These are phyloP conservation scores for Rhorus exstirpatorius DNA, from an alignment of 2,888 invertebrate genomes.

Conservation along the genomic window DNA sequence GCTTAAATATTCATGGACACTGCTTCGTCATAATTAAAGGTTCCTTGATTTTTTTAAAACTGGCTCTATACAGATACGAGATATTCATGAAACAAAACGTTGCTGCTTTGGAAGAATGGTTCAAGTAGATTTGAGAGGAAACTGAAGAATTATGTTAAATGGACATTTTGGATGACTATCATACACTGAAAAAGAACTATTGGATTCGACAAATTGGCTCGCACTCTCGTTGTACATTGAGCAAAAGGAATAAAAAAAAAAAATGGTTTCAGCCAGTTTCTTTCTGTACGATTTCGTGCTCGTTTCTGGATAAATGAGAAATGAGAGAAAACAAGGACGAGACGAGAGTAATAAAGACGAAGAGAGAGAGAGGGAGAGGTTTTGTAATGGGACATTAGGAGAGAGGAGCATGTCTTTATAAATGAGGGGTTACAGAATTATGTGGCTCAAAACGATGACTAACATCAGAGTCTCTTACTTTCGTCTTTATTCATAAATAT, in stretches of 20 bases:
- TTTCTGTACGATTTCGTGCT: constrained; percentile 50
- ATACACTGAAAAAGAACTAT: not conserved
- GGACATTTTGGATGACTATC: too few relatives aligned
- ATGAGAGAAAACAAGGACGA: constrained; percentile 50
- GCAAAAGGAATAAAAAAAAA: constrained; percentile 1
- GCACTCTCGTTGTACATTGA: not conserved
- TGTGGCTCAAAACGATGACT: constrained; percentile 62
- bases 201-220: too few relatives aligned
- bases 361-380: constrained; percentile 4
- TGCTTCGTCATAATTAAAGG: too few relatives aligned
- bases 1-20: too few relatives aligned
- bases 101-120: too few relatives aligned
- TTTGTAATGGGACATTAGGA: constrained; percentile 55
- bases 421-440: constrained; percentile 59
- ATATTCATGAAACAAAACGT: too few relatives aligned
- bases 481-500: constrained; percentile 33
- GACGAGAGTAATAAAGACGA: constrained; percentile 28
- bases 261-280: constrained; percentile 43
- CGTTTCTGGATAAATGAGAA: constrained; percentile 54
- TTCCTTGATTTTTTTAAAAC: too few relatives aligned
- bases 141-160: too few relatives aligned
- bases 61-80: too few relatives aligned
- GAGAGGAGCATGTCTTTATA: constrained; percentile 50
- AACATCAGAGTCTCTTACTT: constrained; percentile 43
- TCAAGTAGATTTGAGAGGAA: too few relatives aligned